Percentiles rank a stretch among this genome's conserved stretches.
Evolutionary conservation across 2,113 vertebrate genomes (phyloP).

Genomic region (Rutilus rutilus): DNA sequence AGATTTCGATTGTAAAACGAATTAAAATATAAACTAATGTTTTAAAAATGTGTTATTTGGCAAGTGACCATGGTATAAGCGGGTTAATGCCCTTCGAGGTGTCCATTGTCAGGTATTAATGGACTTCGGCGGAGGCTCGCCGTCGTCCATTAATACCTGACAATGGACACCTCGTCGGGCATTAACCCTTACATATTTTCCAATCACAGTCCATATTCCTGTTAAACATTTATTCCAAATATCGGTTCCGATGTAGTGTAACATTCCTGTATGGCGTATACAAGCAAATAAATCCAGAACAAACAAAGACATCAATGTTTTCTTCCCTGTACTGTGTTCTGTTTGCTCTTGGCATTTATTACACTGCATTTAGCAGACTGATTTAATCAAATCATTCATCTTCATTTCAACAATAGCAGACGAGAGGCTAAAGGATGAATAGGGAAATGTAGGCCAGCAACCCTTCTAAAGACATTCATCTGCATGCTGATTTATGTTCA

Average conservation of each 20-base stretch:
- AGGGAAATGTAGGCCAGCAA: not conserved
- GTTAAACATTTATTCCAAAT: not conserved
- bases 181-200: no score
- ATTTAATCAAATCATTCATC: conserved; percentile 5
- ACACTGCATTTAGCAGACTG: not conserved
- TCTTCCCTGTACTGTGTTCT: not conserved
- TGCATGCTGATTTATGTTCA: not conserved
- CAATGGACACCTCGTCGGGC: no score
- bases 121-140: no score
- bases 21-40: no score
- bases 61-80: no score
- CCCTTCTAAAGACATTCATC: not conserved
- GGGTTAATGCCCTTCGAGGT: no score
- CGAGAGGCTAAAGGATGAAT: not conserved
- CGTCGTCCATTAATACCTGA: no score
- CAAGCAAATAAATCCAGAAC: not conserved
- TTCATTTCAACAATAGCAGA: not conserved
- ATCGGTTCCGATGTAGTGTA: not conserved
- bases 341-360: not conserved
- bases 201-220: not conserved
- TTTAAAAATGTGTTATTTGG: no score
- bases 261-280: no score
- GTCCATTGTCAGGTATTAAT: no score
- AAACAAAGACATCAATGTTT: not conserved
- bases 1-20: no score